Conservation (phyloP, 2,888 invertebrate species). For the Drosophila meridiana region DNA sequence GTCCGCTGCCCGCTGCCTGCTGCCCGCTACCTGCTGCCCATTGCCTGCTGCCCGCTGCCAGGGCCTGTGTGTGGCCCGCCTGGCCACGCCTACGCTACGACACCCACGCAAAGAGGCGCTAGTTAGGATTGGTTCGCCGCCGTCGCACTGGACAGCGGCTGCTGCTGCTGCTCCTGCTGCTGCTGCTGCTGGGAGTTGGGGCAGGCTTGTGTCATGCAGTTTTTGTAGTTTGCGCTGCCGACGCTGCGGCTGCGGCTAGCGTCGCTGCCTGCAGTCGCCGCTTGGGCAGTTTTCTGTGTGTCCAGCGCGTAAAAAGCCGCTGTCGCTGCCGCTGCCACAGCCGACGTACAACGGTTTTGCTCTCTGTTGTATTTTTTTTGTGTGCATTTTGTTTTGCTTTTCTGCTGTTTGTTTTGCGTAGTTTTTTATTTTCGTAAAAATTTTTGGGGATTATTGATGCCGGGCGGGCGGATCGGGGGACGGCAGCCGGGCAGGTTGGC, state of each 20-base stretch:
- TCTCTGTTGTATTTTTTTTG: not conserved
- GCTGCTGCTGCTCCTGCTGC: slow-evolving; percentile 26
- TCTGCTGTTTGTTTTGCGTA: slow-evolving; percentile 34
- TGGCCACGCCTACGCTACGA: slow-evolving; percentile 79
- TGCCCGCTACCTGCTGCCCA: slow-evolving; percentile 12
- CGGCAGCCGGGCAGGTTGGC: not conserved
- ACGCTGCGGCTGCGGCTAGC: slow-evolving; percentile 32
- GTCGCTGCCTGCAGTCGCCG: slow-evolving; percentile 27
- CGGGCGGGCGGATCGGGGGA: not conserved
- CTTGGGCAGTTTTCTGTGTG: slow-evolving; percentile 65
- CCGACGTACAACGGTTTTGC: slow-evolving; percentile 43
- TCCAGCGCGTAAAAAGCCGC: slow-evolving; percentile 78
- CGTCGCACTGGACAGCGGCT: slow-evolving; percentile 63
- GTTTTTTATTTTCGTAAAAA: slow-evolving; percentile 52
- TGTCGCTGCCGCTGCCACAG: slow-evolving; percentile 60
- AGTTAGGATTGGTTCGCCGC: slow-evolving; percentile 76
- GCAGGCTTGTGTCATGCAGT: slow-evolving; percentile 51
- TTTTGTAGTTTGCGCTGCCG: slow-evolving; percentile 36
- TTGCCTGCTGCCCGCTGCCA: slow-evolving; percentile 11
- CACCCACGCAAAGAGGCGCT: slow-evolving; percentile 76
- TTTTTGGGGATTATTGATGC: slow-evolving; percentile 83
- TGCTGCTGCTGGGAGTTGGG: not conserved
- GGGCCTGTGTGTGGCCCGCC: slow-evolving; percentile 53
- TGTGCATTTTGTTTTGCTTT: slow-evolving; percentile 31
- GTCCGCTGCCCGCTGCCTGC: slow-evolving; percentile 9